Conservation (phyloP, 1,140 invertebrate species). For the Lithobius niger region DNA sequence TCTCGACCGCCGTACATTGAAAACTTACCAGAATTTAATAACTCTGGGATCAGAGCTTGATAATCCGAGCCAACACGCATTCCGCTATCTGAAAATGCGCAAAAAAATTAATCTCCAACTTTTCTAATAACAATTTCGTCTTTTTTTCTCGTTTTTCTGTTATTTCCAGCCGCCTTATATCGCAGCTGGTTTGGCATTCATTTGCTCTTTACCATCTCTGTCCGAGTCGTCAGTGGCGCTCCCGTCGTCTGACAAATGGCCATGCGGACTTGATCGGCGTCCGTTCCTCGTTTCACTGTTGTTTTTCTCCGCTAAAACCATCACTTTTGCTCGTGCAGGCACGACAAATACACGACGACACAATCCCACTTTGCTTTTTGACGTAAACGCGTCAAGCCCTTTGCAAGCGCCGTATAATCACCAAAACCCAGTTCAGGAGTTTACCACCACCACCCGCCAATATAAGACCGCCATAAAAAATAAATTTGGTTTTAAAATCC, state of each 20-base stretch:
- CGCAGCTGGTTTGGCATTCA: no score
- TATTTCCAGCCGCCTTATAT: constrained; percentile 12
- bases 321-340: no score
- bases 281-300: constrained; percentile 65
- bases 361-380: no score
- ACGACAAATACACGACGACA: no score
- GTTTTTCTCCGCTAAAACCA: constrained; percentile 77
- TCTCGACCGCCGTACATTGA: neutral
- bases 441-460: no score
- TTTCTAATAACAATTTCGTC: constrained; percentile 7
- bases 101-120: neutral
- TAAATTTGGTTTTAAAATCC: no score
- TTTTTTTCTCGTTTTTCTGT: constrained; percentile 15
- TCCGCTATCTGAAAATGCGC: constrained; percentile 60
- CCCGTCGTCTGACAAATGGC: constrained; percentile 49
- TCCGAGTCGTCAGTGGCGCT: constrained; percentile 30
- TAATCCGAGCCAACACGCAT: constrained; percentile 87
- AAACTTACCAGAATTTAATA: constrained; percentile 42
- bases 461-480: no score
- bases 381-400: no score
- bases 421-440: no score
- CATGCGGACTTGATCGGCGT: constrained; percentile 74
- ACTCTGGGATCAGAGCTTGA: constrained; percentile 76
- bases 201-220: constrained; percentile 27
- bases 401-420: no score